phyloP scores from a whole-genome alignment of 1,140 invertebrate species.

The Procambarus virginalis region DNA sequence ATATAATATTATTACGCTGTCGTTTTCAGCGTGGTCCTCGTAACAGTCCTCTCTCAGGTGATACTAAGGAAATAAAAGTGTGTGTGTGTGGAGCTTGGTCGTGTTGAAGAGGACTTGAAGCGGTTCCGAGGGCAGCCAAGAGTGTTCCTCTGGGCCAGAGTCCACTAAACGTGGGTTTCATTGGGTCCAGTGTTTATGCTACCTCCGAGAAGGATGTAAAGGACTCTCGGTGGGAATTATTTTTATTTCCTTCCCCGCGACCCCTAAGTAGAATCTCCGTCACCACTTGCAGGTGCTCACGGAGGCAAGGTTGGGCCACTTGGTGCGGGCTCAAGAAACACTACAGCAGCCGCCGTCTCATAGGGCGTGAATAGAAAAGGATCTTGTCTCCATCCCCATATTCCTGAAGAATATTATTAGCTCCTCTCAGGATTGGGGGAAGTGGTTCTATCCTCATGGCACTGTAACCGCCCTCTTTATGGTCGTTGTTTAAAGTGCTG shows the following conservation, averaged over 20 bases:
- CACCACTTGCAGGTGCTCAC: neutral
- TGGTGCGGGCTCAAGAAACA: neutral
- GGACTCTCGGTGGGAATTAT: neutral
- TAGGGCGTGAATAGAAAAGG: neutral
- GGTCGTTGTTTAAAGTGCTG: too few species aligned
- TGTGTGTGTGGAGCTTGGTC: neutral
- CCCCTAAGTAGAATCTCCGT: neutral
- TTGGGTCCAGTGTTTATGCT: neutral
- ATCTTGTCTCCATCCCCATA: neutral
- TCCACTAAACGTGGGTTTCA: neutral
- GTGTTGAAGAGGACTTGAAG: neutral
- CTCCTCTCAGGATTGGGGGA: neutral
- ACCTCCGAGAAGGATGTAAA: neutral
- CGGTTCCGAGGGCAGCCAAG: neutral
- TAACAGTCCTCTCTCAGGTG: too few species aligned
- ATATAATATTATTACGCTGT: too few species aligned
- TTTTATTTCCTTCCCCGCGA: neutral
- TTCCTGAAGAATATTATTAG: neutral
- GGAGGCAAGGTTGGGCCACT: neutral
- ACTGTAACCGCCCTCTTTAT: too few species aligned
- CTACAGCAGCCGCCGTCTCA: neutral
- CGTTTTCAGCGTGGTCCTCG: too few species aligned
- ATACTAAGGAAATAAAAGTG: neutral
- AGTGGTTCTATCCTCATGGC: too few species aligned
- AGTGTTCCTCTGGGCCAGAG: neutral